phyloP scores from a whole-genome alignment of 2,888 invertebrate genomes.

The Seladonia tumulorum region DNA sequence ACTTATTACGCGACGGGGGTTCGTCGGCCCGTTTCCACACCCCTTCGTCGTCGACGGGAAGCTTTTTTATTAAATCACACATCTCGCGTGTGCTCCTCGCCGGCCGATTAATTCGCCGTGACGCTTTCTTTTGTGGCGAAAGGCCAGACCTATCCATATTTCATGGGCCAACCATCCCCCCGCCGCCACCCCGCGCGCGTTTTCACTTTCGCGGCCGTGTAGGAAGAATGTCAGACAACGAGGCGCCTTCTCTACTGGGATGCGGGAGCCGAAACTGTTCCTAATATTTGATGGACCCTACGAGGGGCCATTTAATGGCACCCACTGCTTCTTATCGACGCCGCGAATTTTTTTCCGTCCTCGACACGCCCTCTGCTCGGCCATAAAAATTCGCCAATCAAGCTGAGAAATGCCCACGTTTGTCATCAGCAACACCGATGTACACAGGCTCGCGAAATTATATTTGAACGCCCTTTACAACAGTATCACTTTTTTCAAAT shows the following conservation, averaged over 20 bases:
- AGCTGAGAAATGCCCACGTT: not conserved
- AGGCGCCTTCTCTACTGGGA: not conserved
- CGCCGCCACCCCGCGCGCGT: slow-evolving; percentile 23
- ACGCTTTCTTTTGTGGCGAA: slow-evolving; percentile 78
- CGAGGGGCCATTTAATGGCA: slow-evolving; percentile 4
- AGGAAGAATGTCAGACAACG: slow-evolving; percentile 47
- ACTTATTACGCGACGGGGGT: slow-evolving; percentile 81
- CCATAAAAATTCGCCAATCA: not conserved
- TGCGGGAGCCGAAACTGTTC: not conserved
- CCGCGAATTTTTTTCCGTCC: not conserved
- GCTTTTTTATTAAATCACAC: slow-evolving; percentile 82
- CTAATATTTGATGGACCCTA: slow-evolving; percentile 39
- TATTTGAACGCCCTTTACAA: too few species aligned
- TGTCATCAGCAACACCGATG: too few species aligned
- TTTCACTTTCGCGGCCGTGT: slow-evolving; percentile 55
- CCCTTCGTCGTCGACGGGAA: slow-evolving; percentile 66
- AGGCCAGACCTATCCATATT: slow-evolving; percentile 74
- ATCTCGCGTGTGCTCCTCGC: slow-evolving; percentile 76
- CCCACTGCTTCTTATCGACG: not conserved
- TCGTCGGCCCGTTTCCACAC: slow-evolving; percentile 60
- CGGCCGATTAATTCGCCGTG: slow-evolving; percentile 81
- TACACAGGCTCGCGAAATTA: too few species aligned
- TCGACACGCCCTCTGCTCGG: not conserved
- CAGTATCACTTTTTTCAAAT: too few species aligned
- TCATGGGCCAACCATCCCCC: slow-evolving; percentile 58